Evolutionary conservation across 2,113 vertebrate species (phyloP).

Genomic region (Chaetodon auriga): DNA sequence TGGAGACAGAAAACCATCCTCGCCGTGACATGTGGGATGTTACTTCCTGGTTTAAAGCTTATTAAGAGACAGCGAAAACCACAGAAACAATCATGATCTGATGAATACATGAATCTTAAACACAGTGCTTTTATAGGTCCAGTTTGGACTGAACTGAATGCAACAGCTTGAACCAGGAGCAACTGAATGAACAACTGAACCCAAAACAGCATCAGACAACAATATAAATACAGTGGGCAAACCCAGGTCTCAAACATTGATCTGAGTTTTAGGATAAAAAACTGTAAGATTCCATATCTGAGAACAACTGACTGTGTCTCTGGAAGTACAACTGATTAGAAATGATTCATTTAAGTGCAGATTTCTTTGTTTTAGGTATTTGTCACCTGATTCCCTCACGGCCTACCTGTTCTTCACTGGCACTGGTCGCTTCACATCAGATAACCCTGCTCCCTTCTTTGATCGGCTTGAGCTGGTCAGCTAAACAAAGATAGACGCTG

Average conservation of each 20-base stretch:
- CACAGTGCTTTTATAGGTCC: not conserved
- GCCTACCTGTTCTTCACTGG: not conserved
- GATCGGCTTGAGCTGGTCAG: not conserved
- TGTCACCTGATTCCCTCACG: not conserved
- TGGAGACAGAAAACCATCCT: too few species aligned
- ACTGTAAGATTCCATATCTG: not conserved
- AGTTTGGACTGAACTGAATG: too few species aligned
- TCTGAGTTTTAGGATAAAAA: not conserved
- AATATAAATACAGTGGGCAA: too few species aligned
- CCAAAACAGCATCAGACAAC: too few species aligned
- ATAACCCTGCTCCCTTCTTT: not conserved
- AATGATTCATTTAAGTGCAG: not conserved
- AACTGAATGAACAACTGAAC: too few species aligned
- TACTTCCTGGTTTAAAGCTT: too few species aligned
- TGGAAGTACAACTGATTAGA: not conserved
- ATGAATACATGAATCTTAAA: not conserved
- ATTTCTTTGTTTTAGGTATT: not conserved
- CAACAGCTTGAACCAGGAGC: too few species aligned
- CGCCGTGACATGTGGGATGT: too few species aligned
- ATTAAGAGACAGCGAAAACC: not conserved
- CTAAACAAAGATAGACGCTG: conserved; percentile 30
- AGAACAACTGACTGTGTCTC: not conserved
- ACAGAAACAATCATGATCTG: not conserved
- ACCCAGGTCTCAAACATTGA: too few species aligned
- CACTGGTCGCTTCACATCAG: not conserved